Percentiles rank a stretch among this genome's conserved stretches.
Conservation (phyloP, 2,797 vertebrate species). For the Catharus ustulatus region DNA sequence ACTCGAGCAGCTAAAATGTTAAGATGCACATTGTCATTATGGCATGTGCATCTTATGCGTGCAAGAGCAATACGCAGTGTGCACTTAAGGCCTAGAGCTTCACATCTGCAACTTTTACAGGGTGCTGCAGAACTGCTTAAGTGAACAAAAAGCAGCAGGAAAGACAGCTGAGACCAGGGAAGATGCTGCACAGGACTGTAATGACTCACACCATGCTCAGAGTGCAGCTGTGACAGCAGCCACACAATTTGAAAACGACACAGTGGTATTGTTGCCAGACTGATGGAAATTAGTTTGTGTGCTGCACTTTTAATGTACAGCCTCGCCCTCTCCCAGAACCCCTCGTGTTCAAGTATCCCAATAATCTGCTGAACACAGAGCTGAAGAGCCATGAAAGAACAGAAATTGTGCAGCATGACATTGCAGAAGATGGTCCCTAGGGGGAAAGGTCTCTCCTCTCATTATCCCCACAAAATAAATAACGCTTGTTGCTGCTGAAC, state of each 20-base stretch:
- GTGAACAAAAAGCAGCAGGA: not conserved
- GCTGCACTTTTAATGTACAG: not conserved
- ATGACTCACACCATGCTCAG: accelerated
- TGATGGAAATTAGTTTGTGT: not conserved
- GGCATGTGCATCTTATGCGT: not conserved
- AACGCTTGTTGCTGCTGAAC: not conserved
- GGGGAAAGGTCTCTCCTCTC: not conserved
- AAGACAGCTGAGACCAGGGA: not conserved
- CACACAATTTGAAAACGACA: not conserved
- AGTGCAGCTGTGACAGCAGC: not conserved
- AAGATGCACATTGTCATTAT: not conserved
- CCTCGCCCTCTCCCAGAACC: not conserved
- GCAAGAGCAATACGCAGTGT: not conserved
- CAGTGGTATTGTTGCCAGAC: not conserved
- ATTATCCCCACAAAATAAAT: not conserved
- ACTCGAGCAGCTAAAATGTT: not conserved
- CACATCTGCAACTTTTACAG: not conserved
- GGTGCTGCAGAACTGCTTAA: not conserved
- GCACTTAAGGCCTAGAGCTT: not conserved
- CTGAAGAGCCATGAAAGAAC: not conserved
- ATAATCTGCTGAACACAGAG: not conserved
- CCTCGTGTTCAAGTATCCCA: not conserved
- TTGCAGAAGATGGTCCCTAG: not conserved
- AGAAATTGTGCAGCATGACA: not conserved
- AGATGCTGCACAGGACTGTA: not conserved